These are phyloP conservation scores for Pelvicachromis taeniatus DNA, from an alignment of 2,113 vertebrate genomes.

Conservation along the genomic window DNA sequence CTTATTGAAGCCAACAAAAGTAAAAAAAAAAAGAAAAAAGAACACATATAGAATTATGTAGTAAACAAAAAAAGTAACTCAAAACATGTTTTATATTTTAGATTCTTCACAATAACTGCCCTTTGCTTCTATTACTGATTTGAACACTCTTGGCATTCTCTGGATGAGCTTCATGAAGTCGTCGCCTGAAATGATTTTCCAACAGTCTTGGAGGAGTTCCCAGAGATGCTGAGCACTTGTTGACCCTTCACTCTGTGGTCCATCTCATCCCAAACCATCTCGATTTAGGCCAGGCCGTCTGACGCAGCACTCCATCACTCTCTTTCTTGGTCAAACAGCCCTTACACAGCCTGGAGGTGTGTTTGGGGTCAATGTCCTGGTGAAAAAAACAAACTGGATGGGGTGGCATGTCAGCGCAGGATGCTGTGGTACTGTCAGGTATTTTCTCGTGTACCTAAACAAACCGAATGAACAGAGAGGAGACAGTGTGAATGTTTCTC, in stretches of 20 bases:
- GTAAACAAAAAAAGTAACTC: neutral
- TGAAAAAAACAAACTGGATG: neutral
- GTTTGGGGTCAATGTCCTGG: neutral
- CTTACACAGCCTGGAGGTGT: neutral
- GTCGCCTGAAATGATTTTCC: neutral
- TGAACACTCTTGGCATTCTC: neutral
- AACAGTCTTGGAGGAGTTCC: neutral
- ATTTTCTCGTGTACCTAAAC: too few relatives aligned
- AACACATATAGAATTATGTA: neutral
- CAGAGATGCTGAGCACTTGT: neutral
- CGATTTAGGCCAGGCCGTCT: neutral
- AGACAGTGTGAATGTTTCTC: too few relatives aligned
- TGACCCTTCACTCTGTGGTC: neutral
- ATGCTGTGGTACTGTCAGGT: neutral
- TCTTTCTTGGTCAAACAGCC: neutral
- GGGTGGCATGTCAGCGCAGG: neutral
- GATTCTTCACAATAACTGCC: neutral
- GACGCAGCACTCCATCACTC: neutral
- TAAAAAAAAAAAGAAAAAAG: too few relatives aligned
- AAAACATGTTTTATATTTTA: neutral
- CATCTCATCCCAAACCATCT: neutral
- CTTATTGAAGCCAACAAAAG: neutral
- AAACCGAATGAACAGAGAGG: too few relatives aligned
- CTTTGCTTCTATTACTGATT: neutral
- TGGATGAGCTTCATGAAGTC: neutral